Percentiles rank a stretch among this genome's conserved stretches.
Evolutionary conservation across 2,113 vertebrate genomes (phyloP).

Genomic region (Psilopogon haemacephalus): DNA sequence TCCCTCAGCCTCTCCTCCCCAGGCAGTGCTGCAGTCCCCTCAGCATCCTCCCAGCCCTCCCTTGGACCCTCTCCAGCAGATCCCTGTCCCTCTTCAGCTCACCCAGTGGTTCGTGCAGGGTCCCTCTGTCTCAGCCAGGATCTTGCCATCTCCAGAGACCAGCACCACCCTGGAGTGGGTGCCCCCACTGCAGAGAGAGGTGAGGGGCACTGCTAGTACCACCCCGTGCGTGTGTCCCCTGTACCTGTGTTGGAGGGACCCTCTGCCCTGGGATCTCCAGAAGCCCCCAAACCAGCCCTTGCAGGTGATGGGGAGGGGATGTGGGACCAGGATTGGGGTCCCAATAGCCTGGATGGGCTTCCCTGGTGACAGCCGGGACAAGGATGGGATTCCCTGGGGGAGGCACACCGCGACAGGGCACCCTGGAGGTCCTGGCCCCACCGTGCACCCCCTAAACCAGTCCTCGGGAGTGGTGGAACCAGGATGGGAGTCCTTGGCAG

Average conservation of each 20-base stretch:
- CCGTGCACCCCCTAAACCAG: not conserved
- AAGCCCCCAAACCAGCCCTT: not conserved
- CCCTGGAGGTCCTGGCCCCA: not conserved
- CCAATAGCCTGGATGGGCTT: not conserved
- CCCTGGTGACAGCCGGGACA: not conserved
- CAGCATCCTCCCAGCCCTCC: too few relatives aligned
- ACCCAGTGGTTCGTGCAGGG: conserved; percentile 92
- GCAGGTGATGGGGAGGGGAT: not conserved
- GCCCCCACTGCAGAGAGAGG: conserved; percentile 71
- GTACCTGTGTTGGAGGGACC: not conserved
- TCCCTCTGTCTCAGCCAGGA: conserved; percentile 84
- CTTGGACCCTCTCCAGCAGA: too few relatives aligned
- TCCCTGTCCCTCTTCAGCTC: not conserved
- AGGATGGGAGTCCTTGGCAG: too few relatives aligned
- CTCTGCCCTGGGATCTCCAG: not conserved
- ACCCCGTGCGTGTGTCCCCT: not conserved
- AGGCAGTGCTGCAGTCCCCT: too few relatives aligned
- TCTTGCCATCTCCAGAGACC: conserved; percentile 79
- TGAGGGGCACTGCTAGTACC: not conserved
- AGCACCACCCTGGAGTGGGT: conserved; percentile 86
- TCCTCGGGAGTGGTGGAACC: not conserved
- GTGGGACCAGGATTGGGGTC: too few relatives aligned
- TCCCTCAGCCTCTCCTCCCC: too few relatives aligned
- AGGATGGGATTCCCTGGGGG: not conserved
- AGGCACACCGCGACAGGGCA: not conserved